Conservation (phyloP, 1,140 invertebrate species). For the Hyphantria cunea region DNA sequence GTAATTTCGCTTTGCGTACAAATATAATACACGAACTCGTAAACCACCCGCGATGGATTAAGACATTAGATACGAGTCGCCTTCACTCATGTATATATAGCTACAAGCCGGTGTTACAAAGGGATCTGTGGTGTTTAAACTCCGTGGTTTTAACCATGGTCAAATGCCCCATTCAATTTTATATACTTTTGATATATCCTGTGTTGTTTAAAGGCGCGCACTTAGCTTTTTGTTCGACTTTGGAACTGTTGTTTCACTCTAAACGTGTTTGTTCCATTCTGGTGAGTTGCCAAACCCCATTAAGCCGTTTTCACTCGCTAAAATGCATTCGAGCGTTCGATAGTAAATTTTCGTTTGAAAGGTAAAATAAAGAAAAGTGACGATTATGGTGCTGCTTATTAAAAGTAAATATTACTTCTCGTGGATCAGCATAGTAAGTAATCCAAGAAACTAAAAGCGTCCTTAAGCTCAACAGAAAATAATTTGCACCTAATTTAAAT, state of each 20-base stretch:
- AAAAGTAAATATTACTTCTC: too few species aligned
- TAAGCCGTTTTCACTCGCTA: background rate
- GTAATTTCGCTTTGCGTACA: constrained; percentile 12
- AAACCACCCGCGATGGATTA: constrained; percentile 42
- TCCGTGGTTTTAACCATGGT: constrained; percentile 15
- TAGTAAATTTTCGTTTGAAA: too few species aligned
- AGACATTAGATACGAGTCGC: constrained; percentile 48
- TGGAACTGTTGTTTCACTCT: background rate
- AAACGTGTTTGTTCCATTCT: constrained; percentile 5
- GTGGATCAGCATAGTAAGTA: too few species aligned
- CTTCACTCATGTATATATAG: constrained; percentile 51
- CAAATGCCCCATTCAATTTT: constrained; percentile 10
- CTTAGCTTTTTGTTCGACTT: background rate
- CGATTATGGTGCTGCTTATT: too few species aligned
- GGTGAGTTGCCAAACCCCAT: background rate
- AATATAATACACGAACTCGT: constrained; percentile 26
- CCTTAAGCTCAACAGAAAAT: too few species aligned
- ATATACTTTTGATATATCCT: constrained; percentile 36
- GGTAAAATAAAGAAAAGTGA: too few species aligned
- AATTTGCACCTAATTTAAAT: too few species aligned
- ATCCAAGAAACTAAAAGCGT: too few species aligned
- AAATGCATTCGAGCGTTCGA: constrained; percentile 3
- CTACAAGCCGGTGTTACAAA: constrained; percentile 13
- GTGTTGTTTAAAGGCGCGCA: constrained; percentile 3
- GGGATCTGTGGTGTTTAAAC: constrained; percentile 19